Base-by-base conservation (phyloP, 2,888 invertebrate genomes). In the Oscheius sp. region DNA sequence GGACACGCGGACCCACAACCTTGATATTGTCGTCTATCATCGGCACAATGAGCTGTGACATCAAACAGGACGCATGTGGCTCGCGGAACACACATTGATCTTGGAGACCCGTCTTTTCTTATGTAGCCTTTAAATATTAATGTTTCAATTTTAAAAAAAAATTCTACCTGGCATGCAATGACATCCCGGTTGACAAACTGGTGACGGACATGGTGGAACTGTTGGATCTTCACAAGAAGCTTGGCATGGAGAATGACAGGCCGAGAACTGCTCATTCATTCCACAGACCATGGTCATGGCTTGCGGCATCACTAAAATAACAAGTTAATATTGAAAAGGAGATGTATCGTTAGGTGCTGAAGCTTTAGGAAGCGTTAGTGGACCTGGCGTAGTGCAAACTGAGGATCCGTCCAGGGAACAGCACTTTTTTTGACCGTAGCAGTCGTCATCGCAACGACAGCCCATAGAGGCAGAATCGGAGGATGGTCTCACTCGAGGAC, bases 1-100 rank as follows among this genome's bases (percentile, higher is more conserved):
- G 84, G 84, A 65, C 84, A 84, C 7, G 82, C 79, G 37, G 82
- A 82, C 32, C 84, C 84, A 50, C 84, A 84, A 10, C 80, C 79
- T 35, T 81, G 80, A 74, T 84, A 84, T 47, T 81, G 80, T 37
- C 83, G 68, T 10, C 79, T 65, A 2, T 79, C 76, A 73, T 82
- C 82, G 10, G 83, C 79, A 62, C 83, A 84, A 42, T 78, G 75
- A 13, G 81, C 77, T 0, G 83, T 81, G 5, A 79, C 70, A 66
- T 84, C 83, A 70, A 79, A 84, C 2, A 78, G 75, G 51, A 78
- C 77, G 47, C 83, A 84, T 2, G 79, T 33, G 13, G 73, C 78
- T 32, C 79, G 60, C 4, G 83, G 78, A 10, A 84, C 79, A 70
- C 83, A 84, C 0, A 79, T 73, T 42, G 82, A 79, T 50, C 76